Base-by-base conservation (phyloP, 2,113 vertebrate species). In the Dinomys branickii region DNA sequence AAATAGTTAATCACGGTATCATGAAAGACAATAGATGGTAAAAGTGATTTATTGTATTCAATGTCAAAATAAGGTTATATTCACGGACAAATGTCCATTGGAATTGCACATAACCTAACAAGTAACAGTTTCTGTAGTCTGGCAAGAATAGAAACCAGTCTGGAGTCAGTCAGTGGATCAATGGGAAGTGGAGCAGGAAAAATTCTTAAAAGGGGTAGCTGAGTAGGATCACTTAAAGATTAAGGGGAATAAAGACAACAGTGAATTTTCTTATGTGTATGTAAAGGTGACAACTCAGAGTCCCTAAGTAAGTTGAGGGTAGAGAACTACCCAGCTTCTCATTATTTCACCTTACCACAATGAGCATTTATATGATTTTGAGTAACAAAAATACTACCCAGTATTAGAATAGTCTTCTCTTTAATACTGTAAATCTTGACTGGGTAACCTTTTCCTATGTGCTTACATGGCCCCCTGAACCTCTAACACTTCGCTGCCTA, bases 261-360 rank as follows among this genome's bases (percentile, higher is more conserved):
- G 35, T 24, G 3, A 8, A 47, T 41, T 56, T 75, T 82, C 38
- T 67, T 24, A 73, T 52, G 26, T 52, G 44, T 44, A 63, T 54
- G 17, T 28, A 85, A 58, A 87, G 28, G 12, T 38, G 5, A 41
- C 47, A 90, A 81, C 11, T 56, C 20, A 95, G 44, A 85, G 26
- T 80, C 17, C 83, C 38, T 94, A 81, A 44, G 44, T 86, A 90
- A 93, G 17, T 12, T 95, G 13, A 54, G 7, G 33, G 3, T 30
- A 93, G 22, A 58, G 35, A 28, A 93, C 12, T 58, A 69, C 61
- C 67, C 84, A 85, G 69, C 5, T 13, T 94, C 44, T 87, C 58
- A 71, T 52, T 88, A 88, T 78, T 92, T 95, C 67, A 89, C 75
- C 30, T 82, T 94, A 56, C 88, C 75, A 95, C 61, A 93, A 82